Base-by-base conservation (phyloP, 2,888 invertebrate species). In the Notocelia uddmanniana region DNA sequence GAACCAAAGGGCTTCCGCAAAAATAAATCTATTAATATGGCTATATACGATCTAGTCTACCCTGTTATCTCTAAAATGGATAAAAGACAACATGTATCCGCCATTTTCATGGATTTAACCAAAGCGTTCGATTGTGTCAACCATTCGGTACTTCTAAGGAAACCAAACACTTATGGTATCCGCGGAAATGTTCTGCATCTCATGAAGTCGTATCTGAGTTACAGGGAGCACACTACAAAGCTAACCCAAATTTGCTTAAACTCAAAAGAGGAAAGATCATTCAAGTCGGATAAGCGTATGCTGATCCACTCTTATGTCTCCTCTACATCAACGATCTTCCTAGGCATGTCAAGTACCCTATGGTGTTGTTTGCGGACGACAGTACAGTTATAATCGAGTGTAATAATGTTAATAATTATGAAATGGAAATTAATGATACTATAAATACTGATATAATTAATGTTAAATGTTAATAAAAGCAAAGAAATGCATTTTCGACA, bases 41-140 rank as follows among this genome's bases (percentile, higher is more conserved):
- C 48, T n/a, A n/a, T 48, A 15, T 48, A n/a, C 5, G 48, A 48
- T n/a, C n/a, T 48, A 15, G 5, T 48, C 1, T 2, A 48, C 3
- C 13, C n/a, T 3, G n/a, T 48, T 5, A 15, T 48, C 3, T 15
- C 8, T 3, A n/a, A 10, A 15, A 5, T 48, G 48, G 48, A 48
- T 48, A 48, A n/a, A 48, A 10, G n/a, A 5, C 1, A 5, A 3
- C 48, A 13, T 15, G n/a, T 48, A 13, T 13, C 2, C 6, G 48
- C 48, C 5, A 15, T 48, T 2, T 15, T 15, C 15, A 48, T 48
- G 48, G 48, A 48, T 5, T 15, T 48, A n/a, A 15, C 48, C n/a
- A 48, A 48, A 48, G 48, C 48, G 48, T 48, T 48, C 48, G 48
- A 48, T 48, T 48, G 15, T n/a, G 48, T 48, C 15, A n/a, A 48